Base-by-base conservation (phyloP, 2,888 invertebrate species). In the Scaptomyza polygonia region DNA sequence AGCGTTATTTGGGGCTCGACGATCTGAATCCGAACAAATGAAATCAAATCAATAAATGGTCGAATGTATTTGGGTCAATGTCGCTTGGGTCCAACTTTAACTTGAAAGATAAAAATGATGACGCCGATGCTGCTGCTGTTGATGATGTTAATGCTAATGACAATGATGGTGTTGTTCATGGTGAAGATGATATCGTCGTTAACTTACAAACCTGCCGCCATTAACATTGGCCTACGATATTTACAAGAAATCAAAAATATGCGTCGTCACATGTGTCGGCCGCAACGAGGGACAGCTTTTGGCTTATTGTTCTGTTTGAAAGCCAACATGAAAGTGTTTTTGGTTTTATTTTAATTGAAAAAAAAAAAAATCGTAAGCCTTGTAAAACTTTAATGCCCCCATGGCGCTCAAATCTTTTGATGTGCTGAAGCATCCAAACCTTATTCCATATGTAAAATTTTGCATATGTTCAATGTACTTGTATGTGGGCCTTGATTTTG, bases 41-140 rank as follows among this genome's bases (percentile, higher is more conserved):
- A 70, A 78, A 58, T 59, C 67, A 75, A 79, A 73, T 73, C 82
- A 79, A 75, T 71, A 78, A 86, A 71, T 69, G 67, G 65, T 55
- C 64, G n/a, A 62, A 48, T 55, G 51, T 49, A 88, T 86, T 86
- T 89, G 71, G 88, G 88, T 89, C 89, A 88, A 88, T 89, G 88
- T 88, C 89, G 59, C 47, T 57, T 55, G 48, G 67, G 67, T 40
- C 72, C 72, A 76, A 62, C 63, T 58, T 58, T 61, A 45, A 53
- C 29, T 62, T 47, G 40, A 48, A 72, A 49, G 55, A 49, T 49
- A 18, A 29, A 18, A 16, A 32, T 58, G 47, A 30, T 42, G 21
- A 30, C 45, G 21, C 11, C n/a, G n/a, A n/a, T n/a, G n/a, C n/a
- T n/a, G n/a, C n/a, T n/a, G n/a, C n/a, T n/a, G n/a, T n/a, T 16